These are phyloP conservation scores for Mustela lutreola DNA, from an alignment of 2,113 vertebrate species.

Conservation along the genomic window DNA sequence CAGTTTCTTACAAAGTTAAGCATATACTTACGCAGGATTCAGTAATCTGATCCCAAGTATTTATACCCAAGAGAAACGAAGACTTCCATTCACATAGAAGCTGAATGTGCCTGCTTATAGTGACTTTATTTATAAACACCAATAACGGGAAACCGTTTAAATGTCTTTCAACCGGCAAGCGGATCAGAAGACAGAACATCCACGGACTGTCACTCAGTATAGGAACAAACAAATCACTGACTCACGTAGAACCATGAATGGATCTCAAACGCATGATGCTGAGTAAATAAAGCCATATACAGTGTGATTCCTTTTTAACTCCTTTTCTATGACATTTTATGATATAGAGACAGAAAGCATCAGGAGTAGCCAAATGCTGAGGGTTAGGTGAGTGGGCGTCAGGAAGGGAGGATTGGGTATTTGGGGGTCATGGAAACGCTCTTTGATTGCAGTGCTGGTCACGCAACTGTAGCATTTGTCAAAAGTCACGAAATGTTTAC, in stretches of 20 bases:
- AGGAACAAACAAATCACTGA: not conserved
- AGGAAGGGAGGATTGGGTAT: not conserved
- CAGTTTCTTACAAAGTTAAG: not conserved
- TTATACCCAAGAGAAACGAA: slow-evolving; percentile 13
- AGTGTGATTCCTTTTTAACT: not conserved
- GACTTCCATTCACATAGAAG: not conserved
- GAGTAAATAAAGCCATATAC: not conserved
- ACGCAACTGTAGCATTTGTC: not conserved
- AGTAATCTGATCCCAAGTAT: not conserved
- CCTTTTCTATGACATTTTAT: not conserved
- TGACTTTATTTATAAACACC: not conserved
- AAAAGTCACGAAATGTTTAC: not conserved
- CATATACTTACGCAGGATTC: not conserved
- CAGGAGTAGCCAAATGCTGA: not conserved
- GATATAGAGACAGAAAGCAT: not conserved
- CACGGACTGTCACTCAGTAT: not conserved
- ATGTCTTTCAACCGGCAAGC: not conserved
- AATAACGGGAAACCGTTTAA: not conserved
- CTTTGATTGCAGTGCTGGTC: not conserved
- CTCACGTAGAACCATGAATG: not conserved
- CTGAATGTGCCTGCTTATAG: not conserved
- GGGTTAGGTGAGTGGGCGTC: not conserved
- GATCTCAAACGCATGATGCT: not conserved
- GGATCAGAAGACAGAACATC: not conserved
- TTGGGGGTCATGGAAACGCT: too few relatives aligned